Evolutionary conservation across 2,113 vertebrate species (phyloP), one percentile per base, ranked within the genome.

Genomic region (Prionailurus viverrinus): DNA sequence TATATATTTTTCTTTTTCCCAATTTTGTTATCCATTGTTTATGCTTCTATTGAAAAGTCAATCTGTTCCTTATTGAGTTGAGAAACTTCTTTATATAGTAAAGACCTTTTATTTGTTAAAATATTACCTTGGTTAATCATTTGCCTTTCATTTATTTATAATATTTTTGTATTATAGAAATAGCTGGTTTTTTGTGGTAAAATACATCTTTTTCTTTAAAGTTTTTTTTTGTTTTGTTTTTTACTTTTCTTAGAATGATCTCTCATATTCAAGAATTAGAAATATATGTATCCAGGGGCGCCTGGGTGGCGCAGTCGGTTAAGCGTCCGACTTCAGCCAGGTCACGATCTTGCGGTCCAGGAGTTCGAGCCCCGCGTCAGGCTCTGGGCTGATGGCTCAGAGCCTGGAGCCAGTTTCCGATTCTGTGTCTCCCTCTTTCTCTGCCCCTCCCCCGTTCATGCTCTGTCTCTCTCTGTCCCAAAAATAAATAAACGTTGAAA

Each of bases 61-160:
- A 19, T 55, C 48, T 93, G 5, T 55, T 97, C 39, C 31, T 69
- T 81, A 63, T 41, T 91, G 31, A 84, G 39, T 7, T 91, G n/a
- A 89, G 29, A 58, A 94, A 63, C 5, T 25, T 63, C 29, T 92
- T 73, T 84, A 36, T 25, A 13, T 36, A 25, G 7, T 36, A 58
- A 65, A 92, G 21, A 51, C 15, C 65, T 92, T 86, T 89, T 85
- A 41, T 91, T 69, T 95, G 23, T 81, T 78, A 79, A 82, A 66
- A 68, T n/a, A 31, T 39, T 66, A 36, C 73, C 41, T 25, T 82
- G 7, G 45, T 55, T 93, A 96, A 88, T 36, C 10, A 63, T 48
- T 80, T 96, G 1, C 10, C 18, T 31, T 91, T 68, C 78, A 86
- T 61, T 82, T 31, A 29, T 76, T 80, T 58, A 27, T 69, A 87